phyloP scores from a whole-genome alignment of 2,797 vertebrate species.

The Podarcis siculus region DNA sequence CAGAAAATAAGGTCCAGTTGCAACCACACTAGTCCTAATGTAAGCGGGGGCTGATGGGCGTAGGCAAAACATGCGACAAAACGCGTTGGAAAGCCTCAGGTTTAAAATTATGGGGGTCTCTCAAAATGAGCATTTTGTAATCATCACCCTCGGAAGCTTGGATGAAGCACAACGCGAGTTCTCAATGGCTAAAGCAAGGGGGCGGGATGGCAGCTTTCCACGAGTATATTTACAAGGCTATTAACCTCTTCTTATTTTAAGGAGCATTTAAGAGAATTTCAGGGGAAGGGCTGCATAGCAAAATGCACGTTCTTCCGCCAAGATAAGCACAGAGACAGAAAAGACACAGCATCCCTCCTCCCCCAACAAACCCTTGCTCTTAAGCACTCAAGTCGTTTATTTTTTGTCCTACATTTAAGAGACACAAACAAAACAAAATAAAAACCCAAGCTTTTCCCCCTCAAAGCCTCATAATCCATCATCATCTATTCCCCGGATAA shows the following conservation, averaged over 20 bases:
- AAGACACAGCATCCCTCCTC: neutral
- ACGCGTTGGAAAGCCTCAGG: neutral
- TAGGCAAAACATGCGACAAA: neutral
- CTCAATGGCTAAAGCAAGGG: neutral
- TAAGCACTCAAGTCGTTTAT: neutral
- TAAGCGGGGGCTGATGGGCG: neutral
- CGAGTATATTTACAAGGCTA: neutral
- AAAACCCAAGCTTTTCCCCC: neutral
- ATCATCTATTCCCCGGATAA: constrained; percentile 33
- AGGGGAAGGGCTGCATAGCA: neutral
- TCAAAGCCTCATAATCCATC: constrained; percentile 49
- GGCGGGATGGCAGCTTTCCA: neutral
- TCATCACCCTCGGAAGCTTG: neutral
- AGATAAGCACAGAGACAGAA: neutral
- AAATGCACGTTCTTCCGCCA: neutral
- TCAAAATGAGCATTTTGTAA: neutral
- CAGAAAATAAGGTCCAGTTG: neutral
- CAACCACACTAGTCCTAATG: neutral
- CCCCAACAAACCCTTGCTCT: neutral
- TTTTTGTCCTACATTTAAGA: rapidly evolving
- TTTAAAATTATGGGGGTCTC: neutral
- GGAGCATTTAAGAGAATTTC: neutral
- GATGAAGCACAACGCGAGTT: neutral
- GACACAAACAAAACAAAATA: neutral
- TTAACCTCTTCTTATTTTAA: neutral